Conservation (phyloP, 2,113 vertebrate species). For the Mesembrinibis cayennensis region DNA sequence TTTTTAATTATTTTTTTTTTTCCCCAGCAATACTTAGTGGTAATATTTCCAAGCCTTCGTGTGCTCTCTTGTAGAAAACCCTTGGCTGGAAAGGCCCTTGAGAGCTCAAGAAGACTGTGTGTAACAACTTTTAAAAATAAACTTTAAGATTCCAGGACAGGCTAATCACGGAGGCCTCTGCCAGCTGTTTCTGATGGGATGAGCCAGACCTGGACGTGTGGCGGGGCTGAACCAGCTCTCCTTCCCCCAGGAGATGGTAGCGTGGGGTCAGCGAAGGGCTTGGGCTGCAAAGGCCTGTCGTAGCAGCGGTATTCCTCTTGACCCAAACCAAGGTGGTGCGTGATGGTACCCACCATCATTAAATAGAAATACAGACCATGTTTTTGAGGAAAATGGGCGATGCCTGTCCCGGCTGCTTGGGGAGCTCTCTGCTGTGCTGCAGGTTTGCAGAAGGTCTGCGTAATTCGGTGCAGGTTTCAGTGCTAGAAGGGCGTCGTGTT, state of each 20-base stretch:
- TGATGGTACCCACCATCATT: too few species aligned
- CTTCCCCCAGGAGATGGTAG: neutral
- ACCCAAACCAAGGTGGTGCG: neutral
- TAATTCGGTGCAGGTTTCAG: neutral
- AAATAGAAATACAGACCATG: fast-evolving
- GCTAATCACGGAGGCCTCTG: neutral
- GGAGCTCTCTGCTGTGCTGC: fast-evolving
- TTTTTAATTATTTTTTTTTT: neutral
- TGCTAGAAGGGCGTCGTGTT: neutral
- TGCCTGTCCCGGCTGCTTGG: neutral
- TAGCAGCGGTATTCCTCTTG: fast-evolving
- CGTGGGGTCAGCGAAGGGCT: neutral
- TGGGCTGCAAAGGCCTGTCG: neutral
- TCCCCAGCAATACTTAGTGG: neutral
- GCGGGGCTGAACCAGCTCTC: neutral
- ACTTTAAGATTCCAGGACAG: neutral
- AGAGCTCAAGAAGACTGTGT: neutral
- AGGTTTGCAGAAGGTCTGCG: fast-evolving
- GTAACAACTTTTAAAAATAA: conserved; percentile 48
- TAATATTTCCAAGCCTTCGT: neutral
- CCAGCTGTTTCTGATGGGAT: conserved; percentile 17
- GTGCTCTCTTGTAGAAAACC: neutral
- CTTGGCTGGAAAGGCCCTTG: neutral
- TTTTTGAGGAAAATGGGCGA: neutral
- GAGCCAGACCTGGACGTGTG: neutral